These are phyloP conservation scores for Procambarus clarkii DNA, from an alignment of 1,140 invertebrate genomes.

Conservation along the genomic window DNA sequence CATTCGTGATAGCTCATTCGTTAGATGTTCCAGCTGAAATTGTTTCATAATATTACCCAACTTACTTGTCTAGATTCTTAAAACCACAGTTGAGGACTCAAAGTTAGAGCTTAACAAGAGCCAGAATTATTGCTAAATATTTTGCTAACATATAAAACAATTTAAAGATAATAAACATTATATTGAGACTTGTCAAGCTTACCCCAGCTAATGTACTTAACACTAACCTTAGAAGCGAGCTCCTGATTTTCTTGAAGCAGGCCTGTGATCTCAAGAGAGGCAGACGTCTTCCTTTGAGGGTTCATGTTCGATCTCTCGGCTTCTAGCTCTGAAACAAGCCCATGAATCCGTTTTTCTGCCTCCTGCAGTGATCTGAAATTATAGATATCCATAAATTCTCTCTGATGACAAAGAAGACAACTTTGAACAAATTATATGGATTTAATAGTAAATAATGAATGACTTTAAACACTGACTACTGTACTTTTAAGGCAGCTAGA, in stretches of 20 bases:
- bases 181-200: background rate
- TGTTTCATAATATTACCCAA: background rate
- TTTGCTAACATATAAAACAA: background rate
- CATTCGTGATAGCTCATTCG: constrained; percentile 66
- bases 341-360: constrained; percentile 53
- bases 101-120: background rate
- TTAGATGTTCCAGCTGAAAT: constrained; percentile 57
- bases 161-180: background rate
- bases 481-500: no score
- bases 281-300: background rate
- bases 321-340: constrained; percentile 42
- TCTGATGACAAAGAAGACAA: no score
- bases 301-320: constrained; percentile 23
- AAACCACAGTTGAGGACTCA: background rate
- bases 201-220: background rate
- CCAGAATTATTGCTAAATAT: background rate
- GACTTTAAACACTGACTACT: no score
- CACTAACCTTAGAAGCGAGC: constrained; percentile 46
- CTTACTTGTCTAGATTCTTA: no score
- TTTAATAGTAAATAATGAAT: no score
- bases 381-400: background rate
- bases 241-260: constrained; percentile 31
- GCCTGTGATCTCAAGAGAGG: background rate
- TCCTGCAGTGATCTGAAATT: constrained; percentile 58
- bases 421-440: no score